Base-by-base conservation (phyloP, 2,113 vertebrate genomes). In the Perognathus longimembris region DNA sequence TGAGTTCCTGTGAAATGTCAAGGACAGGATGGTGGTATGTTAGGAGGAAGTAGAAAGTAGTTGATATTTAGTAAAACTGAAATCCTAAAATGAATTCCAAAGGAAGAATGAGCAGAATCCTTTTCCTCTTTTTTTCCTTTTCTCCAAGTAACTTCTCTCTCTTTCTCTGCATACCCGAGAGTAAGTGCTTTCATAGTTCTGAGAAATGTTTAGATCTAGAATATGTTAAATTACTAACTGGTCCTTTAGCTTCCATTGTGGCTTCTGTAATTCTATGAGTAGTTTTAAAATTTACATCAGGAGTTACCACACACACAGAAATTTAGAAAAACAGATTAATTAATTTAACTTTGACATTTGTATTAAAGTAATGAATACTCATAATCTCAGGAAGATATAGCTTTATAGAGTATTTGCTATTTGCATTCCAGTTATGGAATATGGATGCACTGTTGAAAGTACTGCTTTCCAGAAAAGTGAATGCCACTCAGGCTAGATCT, bases 321-420 rank as follows among this genome's bases (percentile, higher is more conserved):
- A 4, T 64, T 81, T 90, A 26, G 42, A 81, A 73, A 92, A 91
- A 82, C 69, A 71, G 6, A 32, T 92, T 64, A 54, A 57, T 84
- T 91, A 70, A 59, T 88, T 30, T 85, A 38, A 88, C 63, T 76
- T 57, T 95, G 50, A 69, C 79, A 57, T 75, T 85, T 88, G 61
- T 40, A 50, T 94, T 45, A 77, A 81, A 36, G 84, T 76, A 75
- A 1, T 36, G 14, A 82, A 22, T 17, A 66, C 17, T 89, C 77
- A 24, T 2, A 45, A 92, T 92, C 61, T 90, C 66, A 50, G 54
- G 66, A 57, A 90, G 75, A 54, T 54, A 54, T 79, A 75, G 40
- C 10, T 90, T 73, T 85, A 6, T 45, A 20, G 5, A 42, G 15
- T 64, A 36, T 73, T 87, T 94, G 15, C 73, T 94, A 5, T 91